phyloP scores from a whole-genome alignment of 2,113 vertebrate genomes.

The Antidorcas marsupialis region DNA sequence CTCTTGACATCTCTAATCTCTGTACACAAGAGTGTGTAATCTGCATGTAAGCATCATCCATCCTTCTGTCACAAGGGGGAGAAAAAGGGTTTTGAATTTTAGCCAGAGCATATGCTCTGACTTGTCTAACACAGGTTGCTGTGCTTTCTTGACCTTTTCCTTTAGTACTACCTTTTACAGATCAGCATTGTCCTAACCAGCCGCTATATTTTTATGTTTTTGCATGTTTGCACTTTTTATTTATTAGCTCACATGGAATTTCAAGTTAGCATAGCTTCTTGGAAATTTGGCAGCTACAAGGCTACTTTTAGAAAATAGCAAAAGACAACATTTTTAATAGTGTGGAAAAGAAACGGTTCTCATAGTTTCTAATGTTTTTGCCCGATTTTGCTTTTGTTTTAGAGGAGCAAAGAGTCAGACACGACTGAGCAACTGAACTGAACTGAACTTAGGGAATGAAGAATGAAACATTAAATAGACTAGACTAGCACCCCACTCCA shows the following conservation, averaged over 20 bases:
- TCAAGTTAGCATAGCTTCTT: neutral
- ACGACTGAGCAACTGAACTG: too few relatives aligned
- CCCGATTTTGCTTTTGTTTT: constrained; percentile 37
- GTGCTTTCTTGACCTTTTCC: neutral
- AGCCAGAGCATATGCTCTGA: neutral
- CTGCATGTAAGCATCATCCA: neutral
- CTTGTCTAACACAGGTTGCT: neutral
- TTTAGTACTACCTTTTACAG: neutral
- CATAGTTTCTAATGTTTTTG: neutral
- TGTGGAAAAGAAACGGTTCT: neutral
- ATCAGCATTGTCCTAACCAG: neutral
- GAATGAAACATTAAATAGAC: constrained; percentile 3
- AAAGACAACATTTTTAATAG: neutral
- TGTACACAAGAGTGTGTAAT: neutral
- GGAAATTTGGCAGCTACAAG: neutral
- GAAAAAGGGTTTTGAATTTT: neutral
- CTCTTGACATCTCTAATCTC: neutral
- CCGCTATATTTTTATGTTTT: neutral
- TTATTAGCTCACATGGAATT: neutral
- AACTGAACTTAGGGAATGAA: neutral
- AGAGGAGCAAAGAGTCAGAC: neutral
- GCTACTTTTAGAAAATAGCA: neutral
- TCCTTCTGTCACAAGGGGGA: neutral
- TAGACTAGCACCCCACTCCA: neutral
- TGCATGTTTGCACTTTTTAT: neutral